Conservation (phyloP, 2,888 invertebrate species). For the Chironomus tentans region DNA sequence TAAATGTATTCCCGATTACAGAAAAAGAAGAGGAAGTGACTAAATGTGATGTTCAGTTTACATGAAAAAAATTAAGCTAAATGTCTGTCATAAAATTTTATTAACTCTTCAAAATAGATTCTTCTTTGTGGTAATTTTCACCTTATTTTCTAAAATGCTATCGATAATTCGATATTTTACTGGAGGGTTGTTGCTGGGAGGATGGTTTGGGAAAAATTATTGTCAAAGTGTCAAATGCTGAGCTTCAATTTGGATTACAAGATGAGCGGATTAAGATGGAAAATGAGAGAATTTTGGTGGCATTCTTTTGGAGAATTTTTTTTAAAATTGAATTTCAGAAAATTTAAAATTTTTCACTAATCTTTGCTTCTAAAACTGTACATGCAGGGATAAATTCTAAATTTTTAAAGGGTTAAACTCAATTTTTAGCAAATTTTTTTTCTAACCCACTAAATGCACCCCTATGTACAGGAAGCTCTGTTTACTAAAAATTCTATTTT, state of each 20-base stretch:
- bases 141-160: no score
- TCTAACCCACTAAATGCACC: no score
- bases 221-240: not conserved
- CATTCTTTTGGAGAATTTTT: not conserved
- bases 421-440: no score
- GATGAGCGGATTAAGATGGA: no score
- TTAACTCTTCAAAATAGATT: conserved; percentile 20
- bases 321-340: no score
- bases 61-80: not conserved
- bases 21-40: not conserved
- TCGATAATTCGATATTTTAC: not conserved
- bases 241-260: not conserved
- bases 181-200: not conserved
- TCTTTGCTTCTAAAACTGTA: no score
- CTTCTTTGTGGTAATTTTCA: not conserved
- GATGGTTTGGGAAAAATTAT: not conserved
- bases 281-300: not conserved
- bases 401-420: no score
- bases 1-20: conserved; percentile 12
- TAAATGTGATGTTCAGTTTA: not conserved
- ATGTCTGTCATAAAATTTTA: conserved; percentile 22
- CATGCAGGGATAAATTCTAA: no score
- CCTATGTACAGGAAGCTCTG: no score
- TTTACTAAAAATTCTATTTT: not conserved
- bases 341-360: not conserved